These are phyloP conservation scores for Sialis fuliginosa DNA, from an alignment of 2,888 invertebrate genomes.

Conservation along the genomic window DNA sequence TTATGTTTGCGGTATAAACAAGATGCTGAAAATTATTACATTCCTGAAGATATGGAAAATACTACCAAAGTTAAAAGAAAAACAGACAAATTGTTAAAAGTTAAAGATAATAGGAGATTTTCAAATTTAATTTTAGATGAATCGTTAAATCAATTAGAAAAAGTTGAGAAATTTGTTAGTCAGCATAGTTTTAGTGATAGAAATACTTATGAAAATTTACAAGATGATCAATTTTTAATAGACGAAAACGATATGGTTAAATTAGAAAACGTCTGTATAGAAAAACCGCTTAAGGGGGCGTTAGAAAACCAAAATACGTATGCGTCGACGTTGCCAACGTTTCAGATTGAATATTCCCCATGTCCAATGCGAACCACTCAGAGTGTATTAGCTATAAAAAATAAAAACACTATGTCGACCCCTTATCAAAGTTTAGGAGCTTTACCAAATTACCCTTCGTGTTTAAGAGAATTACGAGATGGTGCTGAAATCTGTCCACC, in stretches of 20 bases:
- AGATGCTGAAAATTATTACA: background rate
- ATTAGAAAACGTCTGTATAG: slow-evolving; percentile 6
- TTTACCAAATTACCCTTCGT: slow-evolving; percentile 8
- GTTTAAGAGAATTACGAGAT: slow-evolving; percentile 29
- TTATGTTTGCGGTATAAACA: background rate
- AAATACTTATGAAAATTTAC: too few species aligned
- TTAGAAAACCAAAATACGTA: slow-evolving; percentile 28
- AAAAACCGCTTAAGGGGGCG: slow-evolving; percentile 15
- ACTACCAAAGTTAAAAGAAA: background rate
- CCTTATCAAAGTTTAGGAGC: slow-evolving; percentile 9
- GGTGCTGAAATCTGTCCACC: slow-evolving; percentile 29
- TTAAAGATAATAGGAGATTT: background rate
- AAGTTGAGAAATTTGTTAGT: too few species aligned
- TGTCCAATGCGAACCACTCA: slow-evolving; percentile 23
- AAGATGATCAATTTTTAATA: background rate
- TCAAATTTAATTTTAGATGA: background rate
- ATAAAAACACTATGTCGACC: slow-evolving; percentile 9
- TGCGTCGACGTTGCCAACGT: slow-evolving; percentile 30
- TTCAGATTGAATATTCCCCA: slow-evolving; percentile 36
- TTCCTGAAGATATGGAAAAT: too few species aligned
- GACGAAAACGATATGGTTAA: background rate
- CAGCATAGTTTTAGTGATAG: too few species aligned
- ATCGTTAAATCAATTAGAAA: background rate
- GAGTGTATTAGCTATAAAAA: slow-evolving; percentile 9
- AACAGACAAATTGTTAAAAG: background rate